Evolutionary conservation across 2,113 vertebrate genomes (phyloP), one percentile per base, ranked within the genome.

Genomic region (Ardeotis arabs): DNA sequence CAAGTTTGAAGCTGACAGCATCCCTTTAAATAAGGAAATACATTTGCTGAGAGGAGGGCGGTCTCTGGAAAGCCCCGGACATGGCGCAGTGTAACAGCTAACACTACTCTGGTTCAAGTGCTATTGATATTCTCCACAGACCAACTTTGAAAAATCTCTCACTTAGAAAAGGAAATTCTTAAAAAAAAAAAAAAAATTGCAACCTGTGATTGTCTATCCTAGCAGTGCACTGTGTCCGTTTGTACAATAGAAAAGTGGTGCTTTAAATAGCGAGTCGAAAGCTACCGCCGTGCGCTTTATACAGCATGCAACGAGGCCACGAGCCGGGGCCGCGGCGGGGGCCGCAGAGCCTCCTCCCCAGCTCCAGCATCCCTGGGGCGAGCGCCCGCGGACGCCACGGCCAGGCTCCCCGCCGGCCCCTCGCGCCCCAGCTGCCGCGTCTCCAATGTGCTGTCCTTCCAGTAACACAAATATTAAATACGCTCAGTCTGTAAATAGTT

Each of bases 151-250:
- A 97, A 84, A 96, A 93, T 91, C 76, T 95, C 85, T 97, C 93
- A 77, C 76, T 95, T 96, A 97, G 95, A 97, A 97, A 98, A 98
- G 95, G 86, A 88, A 96, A 90, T 79, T 81, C 20, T 96, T 97
- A 81, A 27, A 56, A 93, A 93, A 72, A 97, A 88, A 58, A 41
- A 44, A 44, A 44, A 44, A 44, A 97, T 96, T 4, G 82, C 97
- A 98, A 98, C 97, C 83, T 60, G 98, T 98, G 98, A 97, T 95
- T 86, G 52, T 96, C 98, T 98, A 98, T 91, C 95, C 97, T 98
- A 98, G 95, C 92, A 97, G 98, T 99, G 98, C 98, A 84, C 95
- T 66, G 98, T 99, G 98, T 98, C 95, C 91, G 87, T 97, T 98
- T 97, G 97, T 97, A 97, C 98, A 99, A 98, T 98, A 95, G 72